Percentiles rank a stretch among this genome's conserved stretches.
phyloP scores from a whole-genome alignment of 2,797 vertebrate species.

The Momotus momota region DNA sequence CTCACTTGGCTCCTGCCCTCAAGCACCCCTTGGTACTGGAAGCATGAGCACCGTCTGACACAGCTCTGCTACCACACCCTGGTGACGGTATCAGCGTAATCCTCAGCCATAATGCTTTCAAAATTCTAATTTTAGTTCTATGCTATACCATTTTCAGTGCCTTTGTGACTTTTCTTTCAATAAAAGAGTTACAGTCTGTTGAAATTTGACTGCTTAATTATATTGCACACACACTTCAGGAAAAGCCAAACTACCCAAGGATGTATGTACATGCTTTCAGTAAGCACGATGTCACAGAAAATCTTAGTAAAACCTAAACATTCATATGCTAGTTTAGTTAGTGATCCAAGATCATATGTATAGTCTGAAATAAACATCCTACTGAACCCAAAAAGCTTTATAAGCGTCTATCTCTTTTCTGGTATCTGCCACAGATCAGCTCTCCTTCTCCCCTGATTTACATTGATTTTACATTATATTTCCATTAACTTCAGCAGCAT shows the following conservation, averaged over 20 bases:
- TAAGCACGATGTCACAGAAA: neutral
- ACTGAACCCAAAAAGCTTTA: neutral
- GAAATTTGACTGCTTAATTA: neutral
- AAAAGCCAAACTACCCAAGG: neutral
- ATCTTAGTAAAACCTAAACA: neutral
- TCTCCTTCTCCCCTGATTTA: neutral
- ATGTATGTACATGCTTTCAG: neutral
- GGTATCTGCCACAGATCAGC: neutral
- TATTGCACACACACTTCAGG: neutral
- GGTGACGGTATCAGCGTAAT: neutral
- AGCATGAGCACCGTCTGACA: neutral
- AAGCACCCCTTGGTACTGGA: neutral
- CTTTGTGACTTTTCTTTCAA: neutral
- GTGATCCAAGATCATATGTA: neutral
- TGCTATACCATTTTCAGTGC: neutral
- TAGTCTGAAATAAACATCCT: neutral
- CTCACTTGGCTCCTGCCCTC: neutral
- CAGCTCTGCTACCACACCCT: neutral
- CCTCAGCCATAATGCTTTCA: rapidly evolving
- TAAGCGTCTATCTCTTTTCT: neutral
- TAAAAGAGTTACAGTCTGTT: neutral
- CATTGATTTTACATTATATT: neutral
- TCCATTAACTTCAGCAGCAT: neutral
- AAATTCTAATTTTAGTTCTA: neutral
- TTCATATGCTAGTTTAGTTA: neutral